Conservation (phyloP, 2,797 vertebrate species). For the Microctenopoma lineatum region DNA sequence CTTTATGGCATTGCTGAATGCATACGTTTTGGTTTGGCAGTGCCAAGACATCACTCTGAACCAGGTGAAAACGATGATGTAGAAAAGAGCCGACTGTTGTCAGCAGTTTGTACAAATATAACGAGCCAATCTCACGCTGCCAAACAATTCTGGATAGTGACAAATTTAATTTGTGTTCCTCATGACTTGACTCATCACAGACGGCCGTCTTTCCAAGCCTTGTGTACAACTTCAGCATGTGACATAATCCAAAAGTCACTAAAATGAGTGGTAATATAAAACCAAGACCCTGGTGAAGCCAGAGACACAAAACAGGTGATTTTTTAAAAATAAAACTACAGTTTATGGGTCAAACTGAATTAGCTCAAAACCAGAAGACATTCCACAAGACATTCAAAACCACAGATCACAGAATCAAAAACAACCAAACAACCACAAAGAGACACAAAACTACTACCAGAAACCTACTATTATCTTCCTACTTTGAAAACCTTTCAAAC, state of each 20-base stretch:
- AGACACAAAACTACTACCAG: no score
- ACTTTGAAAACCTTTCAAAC: background rate
- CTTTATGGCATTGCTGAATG: conserved; percentile 15
- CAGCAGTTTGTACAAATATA: conserved; percentile 44
- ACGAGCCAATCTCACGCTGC: conserved; percentile 2
- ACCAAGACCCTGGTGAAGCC: background rate
- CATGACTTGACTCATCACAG: background rate
- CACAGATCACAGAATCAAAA: no score
- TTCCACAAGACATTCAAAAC: no score
- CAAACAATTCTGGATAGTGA: conserved; percentile 4
- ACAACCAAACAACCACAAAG: no score
- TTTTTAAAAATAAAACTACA: background rate
- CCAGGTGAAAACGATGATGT: conserved; percentile 50
- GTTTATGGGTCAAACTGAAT: no score
- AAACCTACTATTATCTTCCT: no score
- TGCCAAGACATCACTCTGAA: conserved; percentile 40
- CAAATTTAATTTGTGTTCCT: background rate
- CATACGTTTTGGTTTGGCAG: background rate
- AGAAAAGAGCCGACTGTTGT: conserved; percentile 36
- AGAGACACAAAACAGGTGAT: background rate
- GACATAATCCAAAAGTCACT: background rate
- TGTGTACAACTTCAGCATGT: background rate
- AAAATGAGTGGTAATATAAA: background rate
- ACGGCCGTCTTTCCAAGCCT: no score
- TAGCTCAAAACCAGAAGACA: no score